Evolutionary conservation across 2,113 vertebrate species (phyloP).

Genomic region (Daphoenositta chrysoptera): DNA sequence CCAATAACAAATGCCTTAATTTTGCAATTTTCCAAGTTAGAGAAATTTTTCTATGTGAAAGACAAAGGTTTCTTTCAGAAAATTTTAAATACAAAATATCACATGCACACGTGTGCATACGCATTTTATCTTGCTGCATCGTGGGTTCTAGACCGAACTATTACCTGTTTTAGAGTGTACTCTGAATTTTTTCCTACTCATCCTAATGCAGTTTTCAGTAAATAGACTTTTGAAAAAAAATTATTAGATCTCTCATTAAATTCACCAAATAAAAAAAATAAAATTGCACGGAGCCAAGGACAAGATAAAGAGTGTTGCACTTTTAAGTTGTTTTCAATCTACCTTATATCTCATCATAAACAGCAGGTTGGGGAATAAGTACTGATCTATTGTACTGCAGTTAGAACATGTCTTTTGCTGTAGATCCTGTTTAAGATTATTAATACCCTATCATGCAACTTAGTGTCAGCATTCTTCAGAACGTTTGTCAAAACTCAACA

Average conservation of each 20-base stretch:
- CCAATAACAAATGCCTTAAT: neutral
- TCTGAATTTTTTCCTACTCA: neutral
- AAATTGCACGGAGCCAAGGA: neutral
- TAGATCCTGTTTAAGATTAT: neutral
- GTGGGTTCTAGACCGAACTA: neutral
- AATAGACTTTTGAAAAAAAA: neutral
- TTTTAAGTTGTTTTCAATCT: neutral
- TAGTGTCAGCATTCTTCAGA: neutral
- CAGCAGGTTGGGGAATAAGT: neutral
- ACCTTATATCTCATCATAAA: neutral
- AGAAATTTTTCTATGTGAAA: neutral
- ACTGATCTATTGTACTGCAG: neutral
- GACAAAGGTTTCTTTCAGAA: neutral
- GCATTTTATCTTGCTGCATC: neutral
- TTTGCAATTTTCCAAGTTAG: neutral
- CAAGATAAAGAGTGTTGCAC: neutral
- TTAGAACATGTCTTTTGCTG: neutral
- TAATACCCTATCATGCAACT: neutral
- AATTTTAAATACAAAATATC: neutral
- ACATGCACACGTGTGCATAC: accelerated
- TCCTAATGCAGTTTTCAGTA: neutral
- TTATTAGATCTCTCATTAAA: neutral
- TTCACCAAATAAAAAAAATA: neutral
- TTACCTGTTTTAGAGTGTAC: neutral
- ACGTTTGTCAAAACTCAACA: neutral